Evolutionary conservation across 2,888 invertebrate genomes (phyloP).

Genomic region (Xanthia icteritia): DNA sequence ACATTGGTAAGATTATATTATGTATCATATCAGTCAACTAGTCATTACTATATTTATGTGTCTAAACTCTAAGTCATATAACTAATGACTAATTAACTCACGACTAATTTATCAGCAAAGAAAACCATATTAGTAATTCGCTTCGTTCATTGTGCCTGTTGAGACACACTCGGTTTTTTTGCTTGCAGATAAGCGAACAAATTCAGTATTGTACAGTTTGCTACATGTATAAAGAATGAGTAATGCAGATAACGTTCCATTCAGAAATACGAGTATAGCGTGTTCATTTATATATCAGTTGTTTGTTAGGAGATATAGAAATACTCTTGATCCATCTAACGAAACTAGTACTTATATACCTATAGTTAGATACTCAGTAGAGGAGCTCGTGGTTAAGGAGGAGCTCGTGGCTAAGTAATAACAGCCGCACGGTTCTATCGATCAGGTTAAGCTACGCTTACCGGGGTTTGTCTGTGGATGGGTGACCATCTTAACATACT

Average conservation of each 20-base stretch:
- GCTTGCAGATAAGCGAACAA: conserved; percentile 43
- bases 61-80: neutral
- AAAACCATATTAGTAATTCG: conserved; percentile 33
- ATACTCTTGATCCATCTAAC: neutral
- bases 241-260: conserved; percentile 41
- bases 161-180: conserved; percentile 21
- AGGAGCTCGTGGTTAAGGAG: too few species aligned
- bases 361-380: neutral
- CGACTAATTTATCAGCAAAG: conserved; percentile 12
- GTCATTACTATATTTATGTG: too few species aligned
- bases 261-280: conserved; percentile 7
- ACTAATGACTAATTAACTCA: conserved; percentile 5
- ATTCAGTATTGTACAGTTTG: conserved; percentile 18
- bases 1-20: neutral
- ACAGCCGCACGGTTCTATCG: too few species aligned
- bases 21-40: neutral
- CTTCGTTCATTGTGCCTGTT: neutral
- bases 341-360: neutral
- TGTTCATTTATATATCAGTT: neutral
- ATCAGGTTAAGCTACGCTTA: too few species aligned
- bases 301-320: conserved; percentile 1
- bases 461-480: too few species aligned
- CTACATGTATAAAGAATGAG: conserved; percentile 30
- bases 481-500: too few species aligned
- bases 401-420: too few species aligned